Conservation (phyloP, 2,888 invertebrate species). For the Diaperis boleti region DNA sequence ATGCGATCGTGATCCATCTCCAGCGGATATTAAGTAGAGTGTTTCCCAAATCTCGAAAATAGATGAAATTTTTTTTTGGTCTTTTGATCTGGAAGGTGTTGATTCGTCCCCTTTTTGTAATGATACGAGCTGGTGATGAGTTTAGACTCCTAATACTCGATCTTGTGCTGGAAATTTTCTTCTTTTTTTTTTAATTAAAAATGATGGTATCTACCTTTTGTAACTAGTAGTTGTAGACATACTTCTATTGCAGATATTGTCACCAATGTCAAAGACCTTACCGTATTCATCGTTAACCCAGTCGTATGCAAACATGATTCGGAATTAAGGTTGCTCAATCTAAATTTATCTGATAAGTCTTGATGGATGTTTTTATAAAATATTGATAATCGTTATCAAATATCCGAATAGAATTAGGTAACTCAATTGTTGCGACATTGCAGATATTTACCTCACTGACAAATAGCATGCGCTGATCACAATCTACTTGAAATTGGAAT, state of each 20-base stretch:
- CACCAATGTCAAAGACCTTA: constrained; percentile 5
- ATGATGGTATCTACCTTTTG: constrained; percentile 1
- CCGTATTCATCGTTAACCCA: constrained; percentile 24
- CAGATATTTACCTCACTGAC: too few relatives aligned
- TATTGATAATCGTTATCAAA: too few relatives aligned
- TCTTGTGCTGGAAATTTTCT: constrained; percentile 5
- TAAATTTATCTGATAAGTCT: too few relatives aligned
- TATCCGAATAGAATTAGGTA: too few relatives aligned
- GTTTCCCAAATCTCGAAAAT: constrained; percentile 70
- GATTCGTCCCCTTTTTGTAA: constrained; percentile 54
- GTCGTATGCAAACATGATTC: constrained; percentile 36
- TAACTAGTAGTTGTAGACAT: neutral
- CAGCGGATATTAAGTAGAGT: constrained; percentile 80
- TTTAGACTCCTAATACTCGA: neutral
- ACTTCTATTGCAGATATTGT: neutral
- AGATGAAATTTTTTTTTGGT: constrained; percentile 55
- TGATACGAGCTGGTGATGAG: constrained; percentile 44
- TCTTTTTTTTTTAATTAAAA: constrained; percentile 4
- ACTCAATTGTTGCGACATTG: too few relatives aligned
- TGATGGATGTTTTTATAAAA: too few relatives aligned
- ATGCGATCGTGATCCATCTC: constrained; percentile 74
- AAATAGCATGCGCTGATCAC: too few relatives aligned
- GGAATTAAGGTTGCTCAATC: too few relatives aligned
- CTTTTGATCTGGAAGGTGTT: constrained; percentile 53
- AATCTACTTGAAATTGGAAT: too few relatives aligned